Evolutionary conservation across 2,888 invertebrate species (phyloP).

Genomic region (Catocala nupta): DNA sequence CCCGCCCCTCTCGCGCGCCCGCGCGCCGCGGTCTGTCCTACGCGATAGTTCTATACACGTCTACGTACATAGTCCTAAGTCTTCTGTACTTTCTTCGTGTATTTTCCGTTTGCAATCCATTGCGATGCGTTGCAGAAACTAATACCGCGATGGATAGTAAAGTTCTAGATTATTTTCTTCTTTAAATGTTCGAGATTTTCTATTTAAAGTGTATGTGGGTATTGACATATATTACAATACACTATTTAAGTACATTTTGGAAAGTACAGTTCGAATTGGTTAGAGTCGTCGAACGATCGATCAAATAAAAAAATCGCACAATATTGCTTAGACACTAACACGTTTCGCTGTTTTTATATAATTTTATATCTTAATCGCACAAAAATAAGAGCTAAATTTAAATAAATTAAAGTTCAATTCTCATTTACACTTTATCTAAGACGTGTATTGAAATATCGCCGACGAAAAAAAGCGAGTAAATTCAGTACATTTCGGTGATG

Average conservation of each 20-base stretch:
- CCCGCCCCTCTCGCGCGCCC: constrained; percentile 47
- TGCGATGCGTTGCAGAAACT: not conserved
- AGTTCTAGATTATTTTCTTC: not conserved
- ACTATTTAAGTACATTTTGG: constrained; percentile 8
- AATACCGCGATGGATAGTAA: not conserved
- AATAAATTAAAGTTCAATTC: constrained; percentile 18
- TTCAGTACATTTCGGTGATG: constrained; percentile 55
- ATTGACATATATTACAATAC: constrained; percentile 7
- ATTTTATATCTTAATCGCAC: constrained; percentile 23
- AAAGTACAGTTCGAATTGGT: not conserved
- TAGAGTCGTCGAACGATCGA: constrained; percentile 7
- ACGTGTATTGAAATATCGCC: constrained; percentile 47
- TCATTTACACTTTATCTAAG: constrained; percentile 10
- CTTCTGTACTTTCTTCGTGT: not conserved
- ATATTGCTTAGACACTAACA: constrained; percentile 10
- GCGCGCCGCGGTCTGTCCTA: constrained; percentile 26
- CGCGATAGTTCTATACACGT: constrained; percentile 41
- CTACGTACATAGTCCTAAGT: constrained; percentile 12
- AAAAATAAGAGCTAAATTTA: constrained; percentile 20
- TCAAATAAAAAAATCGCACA: constrained; percentile 20
- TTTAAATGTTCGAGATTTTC: not conserved
- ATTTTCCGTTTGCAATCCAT: not conserved
- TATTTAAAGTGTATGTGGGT: not conserved
- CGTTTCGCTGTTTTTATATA: constrained; percentile 19
- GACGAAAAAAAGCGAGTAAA: constrained; percentile 39